Percentiles rank a stretch among this genome's conserved stretches.
Conservation (phyloP, 1,140 invertebrate species). For the Hormaphis cornu region DNA sequence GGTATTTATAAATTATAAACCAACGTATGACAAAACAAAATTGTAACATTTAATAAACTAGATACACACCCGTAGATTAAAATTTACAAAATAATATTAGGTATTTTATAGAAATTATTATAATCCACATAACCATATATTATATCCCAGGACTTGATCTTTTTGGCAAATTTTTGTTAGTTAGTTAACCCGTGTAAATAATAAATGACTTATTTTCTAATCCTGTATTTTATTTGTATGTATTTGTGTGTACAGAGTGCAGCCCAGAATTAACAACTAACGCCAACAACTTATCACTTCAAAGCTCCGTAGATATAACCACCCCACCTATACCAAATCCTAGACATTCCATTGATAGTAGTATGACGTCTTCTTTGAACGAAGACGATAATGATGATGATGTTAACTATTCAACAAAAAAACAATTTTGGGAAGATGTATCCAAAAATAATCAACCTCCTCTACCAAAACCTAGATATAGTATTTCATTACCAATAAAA, state of each 20-base stretch:
- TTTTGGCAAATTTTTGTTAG: conserved; percentile 18
- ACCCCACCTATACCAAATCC: conserved; percentile 44
- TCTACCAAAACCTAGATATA: conserved; percentile 43
- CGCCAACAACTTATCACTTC: conserved; percentile 9
- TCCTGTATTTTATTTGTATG: conserved; percentile 23
- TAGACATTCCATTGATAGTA: conserved; percentile 35
- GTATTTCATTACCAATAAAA: conserved; percentile 35
- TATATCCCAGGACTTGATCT: not conserved
- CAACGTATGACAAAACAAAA: conserved; percentile 12
- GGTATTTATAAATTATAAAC: not conserved
- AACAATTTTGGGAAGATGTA: conserved; percentile 30
- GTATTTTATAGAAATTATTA: not conserved
- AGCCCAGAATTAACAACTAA: conserved; percentile 31
- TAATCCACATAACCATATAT: not conserved
- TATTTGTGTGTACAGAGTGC: conserved; percentile 25
- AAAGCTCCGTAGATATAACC: conserved; percentile 17
- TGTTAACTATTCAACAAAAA: conserved; percentile 24
- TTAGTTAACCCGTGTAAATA: conserved; percentile 13
- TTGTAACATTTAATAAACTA: not conserved
- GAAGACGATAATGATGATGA: conserved; percentile 25
- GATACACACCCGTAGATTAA: not conserved
- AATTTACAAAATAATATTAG: not conserved
- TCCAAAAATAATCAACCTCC: conserved; percentile 37
- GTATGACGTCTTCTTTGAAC: conserved; percentile 7
- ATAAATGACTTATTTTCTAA: conserved; percentile 19